Base-by-base conservation (phyloP, 2,888 invertebrate species). In the Chrysina gloriosa region DNA sequence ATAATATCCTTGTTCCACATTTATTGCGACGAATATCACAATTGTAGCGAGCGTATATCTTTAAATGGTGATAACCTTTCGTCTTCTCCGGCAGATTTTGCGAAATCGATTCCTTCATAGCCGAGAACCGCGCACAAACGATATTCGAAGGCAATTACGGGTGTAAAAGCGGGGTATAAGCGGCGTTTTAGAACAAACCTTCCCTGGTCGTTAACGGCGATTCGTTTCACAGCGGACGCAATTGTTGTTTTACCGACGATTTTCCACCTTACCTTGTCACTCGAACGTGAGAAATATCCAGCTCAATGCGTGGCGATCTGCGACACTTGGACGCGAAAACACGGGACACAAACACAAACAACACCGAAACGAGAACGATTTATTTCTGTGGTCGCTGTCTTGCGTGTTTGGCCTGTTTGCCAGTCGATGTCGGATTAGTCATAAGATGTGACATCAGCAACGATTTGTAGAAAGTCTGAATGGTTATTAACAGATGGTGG, bases 401-500 rank as follows among this genome's bases (percentile, higher is more conserved):
- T 21, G 23, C 14, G 25, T n/a, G n/a, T n/a, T n/a, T n/a, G n/a
- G n/a, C n/a, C n/a, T n/a, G n/a, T 23, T 11, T 29, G 52, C 36
- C 36, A 56, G 56, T 61, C 39, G 25, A 61, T 61, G 27, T 11
- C 25, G 16, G 42, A 9, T n/a, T 5, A 25, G 42, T 14, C 21
- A 42, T 29, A 52, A 56, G 56, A 42, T 65, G 65, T 65, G 65
- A 65, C 65, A 56, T 65, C 65, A 65, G 0, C 2, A 11, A 27
- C n/a, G 52, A 39, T 52, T 29, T 65, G 54, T 65, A 42, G 54
- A 54, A 65, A 56, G 65, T 56, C 45, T 56, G 27, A 21, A 27
- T 5, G 31, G 7, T 42, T 19, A 65, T 42, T 65, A 65, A 65
- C 45, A 65, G 65, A 56, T 65, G 65, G 54, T 42, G 54, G 52